A percentile compares a stretch with the other conserved stretches of the same genome.
phyloP scores from a whole-genome alignment of 1,140 invertebrate species.

The Hycleus phaleratus region DNA sequence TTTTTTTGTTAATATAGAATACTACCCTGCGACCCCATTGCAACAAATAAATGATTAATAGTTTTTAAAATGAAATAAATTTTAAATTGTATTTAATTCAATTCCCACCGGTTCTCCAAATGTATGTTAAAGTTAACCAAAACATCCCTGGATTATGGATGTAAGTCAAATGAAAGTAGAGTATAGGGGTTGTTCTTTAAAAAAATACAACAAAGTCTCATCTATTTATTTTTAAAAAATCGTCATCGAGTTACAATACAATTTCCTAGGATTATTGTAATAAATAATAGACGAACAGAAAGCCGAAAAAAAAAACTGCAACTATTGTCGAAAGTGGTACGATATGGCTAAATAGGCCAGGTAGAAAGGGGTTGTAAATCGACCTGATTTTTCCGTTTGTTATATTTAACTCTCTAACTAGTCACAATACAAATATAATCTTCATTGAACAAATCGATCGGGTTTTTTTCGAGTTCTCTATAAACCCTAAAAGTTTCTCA shows the following conservation, averaged over 20 bases:
- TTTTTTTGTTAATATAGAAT: neutral
- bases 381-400: constrained; percentile 1
- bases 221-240: constrained; percentile 14
- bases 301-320: constrained; percentile 1
- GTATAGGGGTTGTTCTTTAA: constrained; percentile 1
- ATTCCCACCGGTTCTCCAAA: neutral
- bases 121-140: constrained; percentile 10
- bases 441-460: constrained; percentile 27
- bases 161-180: constrained; percentile 14
- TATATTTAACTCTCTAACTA: too few relatives aligned
- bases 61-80: constrained; percentile 12
- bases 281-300: neutral
- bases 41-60: constrained; percentile 20
- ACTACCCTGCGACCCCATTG: constrained; percentile 1
- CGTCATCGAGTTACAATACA: constrained; percentile 21
- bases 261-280: constrained; percentile 12
- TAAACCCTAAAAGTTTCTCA: too few relatives aligned
- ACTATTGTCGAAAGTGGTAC: constrained; percentile 13
- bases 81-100: constrained; percentile 13
- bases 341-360: constrained; percentile 14
- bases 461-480: neutral
- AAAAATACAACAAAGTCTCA: neutral
- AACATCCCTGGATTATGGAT: constrained; percentile 19
- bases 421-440: too few relatives aligned
- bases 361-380: constrained; percentile 12